Evolutionary conservation across 2,797 vertebrate genomes (phyloP).

Genomic region (Pyrocephalus nanus): DNA sequence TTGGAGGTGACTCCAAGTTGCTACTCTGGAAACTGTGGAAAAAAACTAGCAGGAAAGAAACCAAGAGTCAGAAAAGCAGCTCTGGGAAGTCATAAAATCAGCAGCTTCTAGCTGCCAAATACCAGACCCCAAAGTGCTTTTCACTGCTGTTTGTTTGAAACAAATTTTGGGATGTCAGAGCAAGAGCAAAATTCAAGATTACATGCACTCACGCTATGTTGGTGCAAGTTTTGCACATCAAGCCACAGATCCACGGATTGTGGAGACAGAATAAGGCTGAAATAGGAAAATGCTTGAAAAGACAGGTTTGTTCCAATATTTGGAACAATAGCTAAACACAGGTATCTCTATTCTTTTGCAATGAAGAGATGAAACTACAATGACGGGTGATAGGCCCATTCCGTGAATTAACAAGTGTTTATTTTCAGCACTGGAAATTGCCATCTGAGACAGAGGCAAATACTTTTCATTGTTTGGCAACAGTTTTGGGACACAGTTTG

Average conservation of each 20-base stretch:
- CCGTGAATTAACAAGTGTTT: background rate
- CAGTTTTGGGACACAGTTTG: background rate
- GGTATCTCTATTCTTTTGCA: background rate
- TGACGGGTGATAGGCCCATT: background rate
- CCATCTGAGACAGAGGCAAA: background rate
- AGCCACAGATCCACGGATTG: background rate
- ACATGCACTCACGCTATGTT: fast-evolving
- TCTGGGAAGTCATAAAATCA: background rate
- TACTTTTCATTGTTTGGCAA: background rate
- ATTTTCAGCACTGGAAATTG: background rate
- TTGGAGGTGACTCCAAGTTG: background rate
- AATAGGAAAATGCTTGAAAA: background rate
- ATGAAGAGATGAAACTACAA: background rate
- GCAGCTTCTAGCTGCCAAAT: background rate
- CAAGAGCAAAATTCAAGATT: background rate
- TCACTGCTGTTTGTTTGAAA: background rate
- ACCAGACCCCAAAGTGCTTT: background rate
- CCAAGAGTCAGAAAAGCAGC: background rate
- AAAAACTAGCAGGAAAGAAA: background rate
- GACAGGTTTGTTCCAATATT: background rate
- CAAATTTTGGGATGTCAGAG: background rate
- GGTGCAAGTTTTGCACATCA: background rate
- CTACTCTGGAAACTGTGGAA: background rate
- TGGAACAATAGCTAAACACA: background rate
- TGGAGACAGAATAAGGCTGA: background rate